Evolutionary conservation across 1,140 invertebrate species (phyloP).

Genomic region (Pseudomyrmex pallidus): DNA sequence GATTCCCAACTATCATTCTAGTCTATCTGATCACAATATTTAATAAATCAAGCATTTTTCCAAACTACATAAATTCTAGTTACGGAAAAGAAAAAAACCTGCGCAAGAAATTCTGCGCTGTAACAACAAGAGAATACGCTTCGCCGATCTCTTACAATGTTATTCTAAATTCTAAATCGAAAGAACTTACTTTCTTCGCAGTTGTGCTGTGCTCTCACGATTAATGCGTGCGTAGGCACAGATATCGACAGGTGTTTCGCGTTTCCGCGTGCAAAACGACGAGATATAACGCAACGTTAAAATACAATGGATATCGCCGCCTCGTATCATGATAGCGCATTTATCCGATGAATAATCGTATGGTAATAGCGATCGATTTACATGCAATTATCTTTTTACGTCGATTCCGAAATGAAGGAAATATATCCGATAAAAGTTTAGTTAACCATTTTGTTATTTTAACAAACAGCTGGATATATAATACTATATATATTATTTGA

Average conservation of each 20-base stretch:
- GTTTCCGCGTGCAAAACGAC: constrained; percentile 14
- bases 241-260: constrained; percentile 37
- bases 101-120: constrained; percentile 29
- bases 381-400: neutral
- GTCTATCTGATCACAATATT: constrained; percentile 1
- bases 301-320: constrained; percentile 3
- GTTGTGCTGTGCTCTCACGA: constrained; percentile 14
- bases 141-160: constrained; percentile 1
- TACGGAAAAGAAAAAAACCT: constrained; percentile 2
- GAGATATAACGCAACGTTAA: constrained; percentile 31
- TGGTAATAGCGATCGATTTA: constrained; percentile 18
- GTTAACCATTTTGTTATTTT: neutral
- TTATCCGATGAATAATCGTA: neutral
- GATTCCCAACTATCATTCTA: constrained; percentile 13
- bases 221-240: constrained; percentile 10
- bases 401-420: neutral
- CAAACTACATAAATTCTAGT: neutral
- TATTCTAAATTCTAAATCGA: constrained; percentile 3
- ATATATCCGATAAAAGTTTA: neutral
- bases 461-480: neutral
- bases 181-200: constrained; percentile 13
- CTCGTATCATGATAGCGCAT: constrained; percentile 10
- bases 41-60: constrained; percentile 19
- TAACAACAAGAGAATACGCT: constrained; percentile 39
- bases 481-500: neutral